Conservation (phyloP, 2,888 invertebrate species). For the Tiliacea citrago region DNA sequence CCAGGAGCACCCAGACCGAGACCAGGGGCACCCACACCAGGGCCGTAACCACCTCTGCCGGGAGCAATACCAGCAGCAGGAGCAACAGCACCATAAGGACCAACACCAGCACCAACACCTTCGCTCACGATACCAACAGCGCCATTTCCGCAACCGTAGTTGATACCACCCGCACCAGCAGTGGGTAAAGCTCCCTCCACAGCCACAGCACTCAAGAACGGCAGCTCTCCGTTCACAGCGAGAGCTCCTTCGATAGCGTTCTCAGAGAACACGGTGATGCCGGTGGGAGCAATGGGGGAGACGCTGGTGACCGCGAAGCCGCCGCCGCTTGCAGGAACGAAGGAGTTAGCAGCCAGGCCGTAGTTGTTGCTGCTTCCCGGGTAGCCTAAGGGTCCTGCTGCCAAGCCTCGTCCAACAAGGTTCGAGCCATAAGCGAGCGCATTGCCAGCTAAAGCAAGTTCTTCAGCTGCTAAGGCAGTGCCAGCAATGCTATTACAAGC, state of each 20-base stretch:
- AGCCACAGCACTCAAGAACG: slow-evolving; percentile 71
- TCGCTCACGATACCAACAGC: slow-evolving; percentile 57
- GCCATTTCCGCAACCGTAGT: slow-evolving; percentile 59
- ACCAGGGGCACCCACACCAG: slow-evolving; percentile 30
- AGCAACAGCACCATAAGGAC: slow-evolving; percentile 27
- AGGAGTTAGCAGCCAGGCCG: slow-evolving; percentile 27
- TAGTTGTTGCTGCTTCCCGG: slow-evolving; percentile 18
- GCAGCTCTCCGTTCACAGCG: slow-evolving; percentile 70
- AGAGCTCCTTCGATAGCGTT: slow-evolving; percentile 73
- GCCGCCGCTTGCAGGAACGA: slow-evolving; percentile 60
- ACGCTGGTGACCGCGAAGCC: slow-evolving; percentile 67
- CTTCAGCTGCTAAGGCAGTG: slow-evolving; percentile 46
- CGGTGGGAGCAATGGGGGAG: slow-evolving; percentile 70
- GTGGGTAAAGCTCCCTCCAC: slow-evolving; percentile 71
- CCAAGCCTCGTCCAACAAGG: slow-evolving; percentile 15
- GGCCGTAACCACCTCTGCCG: slow-evolving; percentile 28
- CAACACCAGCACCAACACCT: slow-evolving; percentile 34
- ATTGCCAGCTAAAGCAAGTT: slow-evolving; percentile 49
- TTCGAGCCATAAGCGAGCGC: slow-evolving; percentile 40
- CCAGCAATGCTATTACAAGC: slow-evolving; percentile 30
- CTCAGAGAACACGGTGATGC: slow-evolving; percentile 74
- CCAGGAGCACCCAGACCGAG: slow-evolving; percentile 16
- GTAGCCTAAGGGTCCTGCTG: slow-evolving; percentile 22
- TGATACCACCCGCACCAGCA: slow-evolving; percentile 69
- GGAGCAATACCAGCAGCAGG: slow-evolving; percentile 30